Base-by-base conservation (phyloP, 2,888 invertebrate species). In the Ophion obscuratus region DNA sequence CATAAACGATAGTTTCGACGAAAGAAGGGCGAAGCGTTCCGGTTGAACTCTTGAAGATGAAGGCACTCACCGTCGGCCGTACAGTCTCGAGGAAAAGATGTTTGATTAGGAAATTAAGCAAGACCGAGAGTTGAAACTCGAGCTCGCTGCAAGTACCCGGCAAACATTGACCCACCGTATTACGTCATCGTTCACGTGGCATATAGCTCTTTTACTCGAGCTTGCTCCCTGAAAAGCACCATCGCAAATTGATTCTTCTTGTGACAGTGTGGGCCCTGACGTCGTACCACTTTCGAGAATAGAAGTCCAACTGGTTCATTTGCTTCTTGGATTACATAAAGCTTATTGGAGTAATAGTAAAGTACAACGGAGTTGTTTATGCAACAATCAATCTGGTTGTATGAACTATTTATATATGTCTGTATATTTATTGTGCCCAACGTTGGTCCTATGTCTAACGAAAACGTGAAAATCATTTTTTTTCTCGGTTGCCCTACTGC, bases 51-150 rank as follows among this genome's bases (percentile, higher is more conserved):
- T 17, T 47, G 24, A 61, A 36, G 71, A 74, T 57, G 68, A 40
- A 57, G 64, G 14, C 68, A 74, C 57, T 76, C 61, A 27, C 40
- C 64, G 78, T 61, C 31, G n/a, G 40, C 59, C 17, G 20, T 36
- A 70, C 66, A 14, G 61, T 47, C 74, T 83, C 24, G n/a, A 61
- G 59, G 64, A 76, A 67, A 84, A 36, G 61, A 74, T 88, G 83
- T 88, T 88, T 88, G 83, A 84, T 82, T 88, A 85, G 79, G 71
- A 83, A 88, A 88, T 84, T 88, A 86, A 71, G 81, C 59, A 74
- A 66, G 83, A 68, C 74, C 75, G 68, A 87, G 81, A 68, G 62
- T 80, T 85, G 82, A 80, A 79, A 67, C 83, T 80, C 47, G 67
- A 81, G 80, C 62, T 84, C 47, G 44, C 77, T 59, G 17, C 68